Evolutionary conservation across 2,113 vertebrate species (phyloP), one percentile per base, ranked within the genome.

Genomic region (Crypturellus undulatus): DNA sequence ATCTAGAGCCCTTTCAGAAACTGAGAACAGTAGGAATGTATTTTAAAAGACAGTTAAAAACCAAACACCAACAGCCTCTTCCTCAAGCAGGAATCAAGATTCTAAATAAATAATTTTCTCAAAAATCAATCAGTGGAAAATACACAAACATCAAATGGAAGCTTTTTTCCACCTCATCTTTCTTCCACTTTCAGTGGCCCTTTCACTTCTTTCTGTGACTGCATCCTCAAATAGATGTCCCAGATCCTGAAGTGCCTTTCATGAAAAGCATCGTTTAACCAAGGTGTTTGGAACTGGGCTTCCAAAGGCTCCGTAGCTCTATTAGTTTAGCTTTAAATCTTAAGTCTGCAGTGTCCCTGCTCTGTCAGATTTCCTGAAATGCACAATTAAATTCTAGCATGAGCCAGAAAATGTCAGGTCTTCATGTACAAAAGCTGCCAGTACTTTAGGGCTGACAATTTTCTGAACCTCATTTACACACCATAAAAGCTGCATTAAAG

Each of bases 21-120:
- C n/a, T 21, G 30, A n/a, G 7, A 5, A 19, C 9, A 60, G 22
- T 3, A 26, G 0, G 5, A 20, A 58, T 1, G 2, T 12, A 7
- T 38, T 72, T 80, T 54, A 90, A 81, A 71, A 81, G 24, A 26
- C 67, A 54, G 92, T 52, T 13, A 8, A 47, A 63, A 59, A 32
- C 10, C 10, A 76, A 34, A 51, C 54, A 56, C 28, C 54, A 56
- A 30, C 54, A 56, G 54, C 28, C 28, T 56, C 28, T 16, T 56
- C 15, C 54, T 28, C 54, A 56, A 56, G 30, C 28, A 56, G 54
- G 28, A 56, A 56, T 32, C 52, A 56, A 10, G 54, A 56, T 18
- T 56, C 54, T 32, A 17, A 56, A 32, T 56, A 56, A 32, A 56
- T 28, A 56, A 56, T 9, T 56, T 28, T 56, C 54, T 32, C 16